These are phyloP conservation scores for Scelioninae gen. 2 DNA, from an alignment of 2,888 invertebrate genomes.

Conservation along the genomic window DNA sequence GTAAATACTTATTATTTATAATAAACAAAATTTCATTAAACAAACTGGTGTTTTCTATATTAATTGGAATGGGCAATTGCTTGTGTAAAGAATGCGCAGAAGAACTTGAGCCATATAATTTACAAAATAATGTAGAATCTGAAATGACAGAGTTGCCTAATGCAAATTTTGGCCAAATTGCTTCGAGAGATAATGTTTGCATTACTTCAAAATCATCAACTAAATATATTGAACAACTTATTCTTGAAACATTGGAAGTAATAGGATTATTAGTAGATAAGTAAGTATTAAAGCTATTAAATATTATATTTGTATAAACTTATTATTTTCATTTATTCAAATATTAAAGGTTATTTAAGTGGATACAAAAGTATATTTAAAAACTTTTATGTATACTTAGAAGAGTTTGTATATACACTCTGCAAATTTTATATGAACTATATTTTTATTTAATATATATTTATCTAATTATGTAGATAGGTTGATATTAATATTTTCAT, in stretches of 20 bases:
- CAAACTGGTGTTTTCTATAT: conserved; percentile 24
- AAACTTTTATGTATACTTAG: no score
- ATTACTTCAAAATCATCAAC: conserved; percentile 71
- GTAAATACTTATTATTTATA: not conserved
- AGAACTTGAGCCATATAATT: conserved; percentile 74
- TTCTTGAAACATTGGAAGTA: conserved; percentile 86
- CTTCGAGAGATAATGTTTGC: conserved; percentile 63
- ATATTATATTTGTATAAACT: conserved; percentile 24
- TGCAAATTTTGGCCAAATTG: conserved; percentile 66
- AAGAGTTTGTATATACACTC: no score
- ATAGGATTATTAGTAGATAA: conserved; percentile 91
- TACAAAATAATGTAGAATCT: conserved; percentile 65
- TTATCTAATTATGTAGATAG: no score
- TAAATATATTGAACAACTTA: conserved; percentile 82
- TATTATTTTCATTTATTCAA: not conserved
- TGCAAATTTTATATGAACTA: not conserved
- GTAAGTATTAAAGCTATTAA: conserved; percentile 79
- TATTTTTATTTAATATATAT: not conserved
- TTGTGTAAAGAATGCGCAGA: conserved; percentile 83
- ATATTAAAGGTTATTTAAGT: no score
- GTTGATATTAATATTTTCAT: no score
- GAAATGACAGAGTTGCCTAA: conserved; percentile 70
- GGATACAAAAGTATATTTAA: no score
- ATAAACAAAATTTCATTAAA: not conserved
- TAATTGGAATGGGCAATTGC: conserved; percentile 84